Base-by-base conservation (phyloP, 2,113 vertebrate species). In the Oncorhynchus nerka region DNA sequence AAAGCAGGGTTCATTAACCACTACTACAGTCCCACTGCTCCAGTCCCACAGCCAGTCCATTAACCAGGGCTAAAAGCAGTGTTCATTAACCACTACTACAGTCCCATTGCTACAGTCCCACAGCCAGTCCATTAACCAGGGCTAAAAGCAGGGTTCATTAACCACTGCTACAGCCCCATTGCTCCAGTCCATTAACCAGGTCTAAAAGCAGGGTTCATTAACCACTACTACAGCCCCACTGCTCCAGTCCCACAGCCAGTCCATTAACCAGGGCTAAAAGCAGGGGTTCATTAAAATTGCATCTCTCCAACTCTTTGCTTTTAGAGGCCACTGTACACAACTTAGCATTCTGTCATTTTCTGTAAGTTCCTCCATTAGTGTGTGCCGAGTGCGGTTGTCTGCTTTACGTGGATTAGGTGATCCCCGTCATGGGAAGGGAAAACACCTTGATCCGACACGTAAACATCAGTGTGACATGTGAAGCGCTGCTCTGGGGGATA, bases 401-500 rank as follows among this genome's bases (percentile, higher is more conserved):
- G 6, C 55, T 57, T 7, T 19, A 28, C 5, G 65, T 67, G 65
- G 65, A 32, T 67, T 67, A 28, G 28, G 65, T 28, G 26, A 57
- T 15, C 20, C 20, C 20, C 19, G 6, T 30, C 26, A 16, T 32
- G 65, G 65, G 65, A 32, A 28, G 28, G 65, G 65, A 67, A 57
- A 67, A 6, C 28, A 45, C 39, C 28, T 67, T 28, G 65, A 67
- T 24, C 20, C 5, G 7, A 22, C n/a, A 22, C 8, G 7, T n/a
- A n/a, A 62, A 39, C 32, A 24, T 67, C 32, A 76, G 74, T 12
- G 77, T 82, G 81, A 77, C 81, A 85, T 70, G 69, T 3, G 24
- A 34, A 2, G 30, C 9, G n/a, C 22, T 48, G 74, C 80, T 85
- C 84, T 69, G 9, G 59, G 59, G 83, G 82, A 84, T 83, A 19